Evolutionary conservation across 2,888 invertebrate species (phyloP).

Genomic region (Teinopalpus imperialis): DNA sequence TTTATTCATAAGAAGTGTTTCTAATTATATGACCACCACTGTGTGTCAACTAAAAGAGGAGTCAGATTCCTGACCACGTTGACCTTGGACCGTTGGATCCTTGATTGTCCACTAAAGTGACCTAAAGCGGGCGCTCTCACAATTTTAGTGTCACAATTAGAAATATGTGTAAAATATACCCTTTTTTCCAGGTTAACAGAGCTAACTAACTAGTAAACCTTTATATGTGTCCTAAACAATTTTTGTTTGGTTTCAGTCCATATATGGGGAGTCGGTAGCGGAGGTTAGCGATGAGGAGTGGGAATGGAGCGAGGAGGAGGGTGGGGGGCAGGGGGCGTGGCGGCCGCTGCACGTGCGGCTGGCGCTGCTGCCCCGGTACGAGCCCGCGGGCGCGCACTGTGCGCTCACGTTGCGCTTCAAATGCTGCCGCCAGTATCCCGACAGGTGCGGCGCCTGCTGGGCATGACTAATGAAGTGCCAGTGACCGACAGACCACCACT

Average conservation of each 20-base stretch:
- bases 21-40: too few relatives aligned
- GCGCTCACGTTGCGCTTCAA: constrained; percentile 88
- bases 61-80: too few relatives aligned
- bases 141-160: too few relatives aligned
- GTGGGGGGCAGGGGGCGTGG: constrained; percentile 76
- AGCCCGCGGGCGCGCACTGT: constrained; percentile 87
- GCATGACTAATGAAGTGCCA: too few relatives aligned
- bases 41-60: too few relatives aligned
- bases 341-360: constrained; percentile 89
- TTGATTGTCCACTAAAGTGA: too few relatives aligned
- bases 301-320: constrained; percentile 75
- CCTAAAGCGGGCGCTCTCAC: too few relatives aligned
- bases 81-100: too few relatives aligned
- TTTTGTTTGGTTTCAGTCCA: constrained; percentile 79
- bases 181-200: background rate
- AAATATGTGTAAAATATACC: background rate
- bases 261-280: constrained; percentile 87
- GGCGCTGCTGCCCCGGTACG: constrained; percentile 88
- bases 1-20: too few relatives aligned
- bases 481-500: too few relatives aligned
- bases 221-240: too few relatives aligned
- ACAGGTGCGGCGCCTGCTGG: constrained; percentile 83
- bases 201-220: too few relatives aligned
- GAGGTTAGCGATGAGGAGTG: constrained; percentile 84
- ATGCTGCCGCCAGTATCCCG: constrained; percentile 90